phyloP scores from a whole-genome alignment of 2,888 invertebrate genomes.

The Agapetus fuscipes region DNA sequence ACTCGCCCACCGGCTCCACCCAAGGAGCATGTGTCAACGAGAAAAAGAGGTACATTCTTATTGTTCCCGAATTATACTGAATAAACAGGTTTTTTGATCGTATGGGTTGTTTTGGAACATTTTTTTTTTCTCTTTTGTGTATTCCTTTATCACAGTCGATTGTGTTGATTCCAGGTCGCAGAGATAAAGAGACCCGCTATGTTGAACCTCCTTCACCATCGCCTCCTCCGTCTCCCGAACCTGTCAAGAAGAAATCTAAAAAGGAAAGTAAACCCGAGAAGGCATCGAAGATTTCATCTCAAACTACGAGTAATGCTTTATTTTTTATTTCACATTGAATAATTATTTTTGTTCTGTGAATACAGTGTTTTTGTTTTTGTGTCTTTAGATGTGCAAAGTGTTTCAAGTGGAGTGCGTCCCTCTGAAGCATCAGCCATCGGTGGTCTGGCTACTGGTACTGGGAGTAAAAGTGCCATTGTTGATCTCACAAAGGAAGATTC shows the following conservation, averaged over 20 bases:
- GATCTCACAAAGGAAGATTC: constrained; percentile 54
- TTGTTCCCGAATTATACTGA: neutral
- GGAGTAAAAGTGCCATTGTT: constrained; percentile 45
- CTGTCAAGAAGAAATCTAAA: constrained; percentile 14
- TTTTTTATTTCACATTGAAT: too few species aligned
- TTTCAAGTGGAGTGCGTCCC: constrained; percentile 48
- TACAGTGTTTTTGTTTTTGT: too few species aligned
- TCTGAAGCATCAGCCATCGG: constrained; percentile 65
- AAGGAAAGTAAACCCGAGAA: constrained; percentile 13
- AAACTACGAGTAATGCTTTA: too few species aligned
- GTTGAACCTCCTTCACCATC: constrained; percentile 12
- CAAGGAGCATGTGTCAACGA: constrained; percentile 12
- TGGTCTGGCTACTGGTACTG: constrained; percentile 56
- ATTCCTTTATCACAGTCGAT: too few species aligned
- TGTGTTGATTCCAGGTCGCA: constrained; percentile 8
- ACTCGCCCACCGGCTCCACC: too few species aligned
- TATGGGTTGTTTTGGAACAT: too few species aligned
- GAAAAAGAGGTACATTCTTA: constrained; percentile 12
- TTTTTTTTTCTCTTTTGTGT: too few species aligned
- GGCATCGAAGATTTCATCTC: constrained; percentile 3
- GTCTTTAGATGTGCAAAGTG: constrained; percentile 41
- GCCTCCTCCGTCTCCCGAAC: constrained; percentile 14
- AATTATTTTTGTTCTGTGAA: too few species aligned
- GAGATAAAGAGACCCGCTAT: constrained; percentile 25
- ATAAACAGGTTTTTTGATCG: neutral